Conservation (phyloP, 2,113 vertebrate species). For the Accipiter cooperii region DNA sequence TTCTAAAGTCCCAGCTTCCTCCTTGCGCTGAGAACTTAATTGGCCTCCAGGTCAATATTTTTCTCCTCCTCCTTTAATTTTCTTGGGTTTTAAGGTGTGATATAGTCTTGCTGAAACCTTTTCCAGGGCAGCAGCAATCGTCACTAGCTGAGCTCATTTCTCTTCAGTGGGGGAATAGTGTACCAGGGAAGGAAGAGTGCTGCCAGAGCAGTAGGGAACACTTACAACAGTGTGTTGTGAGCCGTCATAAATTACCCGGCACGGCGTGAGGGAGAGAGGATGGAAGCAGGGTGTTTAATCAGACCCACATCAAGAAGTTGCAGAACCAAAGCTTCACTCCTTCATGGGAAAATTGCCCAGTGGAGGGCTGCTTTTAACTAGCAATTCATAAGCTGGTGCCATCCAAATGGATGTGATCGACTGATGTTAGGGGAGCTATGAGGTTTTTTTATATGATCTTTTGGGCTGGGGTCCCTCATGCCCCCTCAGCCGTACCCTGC, state of each 20-base stretch:
- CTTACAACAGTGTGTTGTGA: neutral
- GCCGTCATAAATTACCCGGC: neutral
- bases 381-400: neutral
- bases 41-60: neutral
- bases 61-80: neutral
- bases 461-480: neutral
- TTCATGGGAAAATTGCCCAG: neutral
- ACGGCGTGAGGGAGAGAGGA: fast-evolving
- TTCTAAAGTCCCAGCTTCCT: neutral
- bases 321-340: neutral
- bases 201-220: neutral
- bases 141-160: neutral
- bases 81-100: neutral
- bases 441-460: neutral
- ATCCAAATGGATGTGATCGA: neutral
- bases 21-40: neutral
- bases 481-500: neutral
- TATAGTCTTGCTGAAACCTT: neutral
- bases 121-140: neutral
- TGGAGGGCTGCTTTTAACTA: neutral
- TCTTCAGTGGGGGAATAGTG: neutral
- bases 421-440: neutral
- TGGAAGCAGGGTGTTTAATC: neutral
- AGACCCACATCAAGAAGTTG: neutral
- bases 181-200: neutral